A percentile compares a stretch with the other conserved stretches of the same genome.
Conservation (phyloP, 2,113 vertebrate genomes). For the Xiphophorus maculatus region DNA sequence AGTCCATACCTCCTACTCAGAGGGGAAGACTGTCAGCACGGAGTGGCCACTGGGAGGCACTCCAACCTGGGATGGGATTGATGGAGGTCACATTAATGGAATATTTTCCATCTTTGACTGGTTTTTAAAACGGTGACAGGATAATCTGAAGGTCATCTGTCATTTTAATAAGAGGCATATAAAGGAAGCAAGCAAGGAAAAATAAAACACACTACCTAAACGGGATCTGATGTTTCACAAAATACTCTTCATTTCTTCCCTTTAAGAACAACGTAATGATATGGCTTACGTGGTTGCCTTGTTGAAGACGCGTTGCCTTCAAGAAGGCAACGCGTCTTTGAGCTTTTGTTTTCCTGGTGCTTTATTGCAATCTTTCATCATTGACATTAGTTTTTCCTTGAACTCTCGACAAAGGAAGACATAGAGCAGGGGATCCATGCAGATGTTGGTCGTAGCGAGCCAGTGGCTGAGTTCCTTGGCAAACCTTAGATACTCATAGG, state of each 20-base stretch:
- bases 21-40: no score
- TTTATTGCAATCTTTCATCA: slow-evolving; percentile 29
- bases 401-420: slow-evolving; percentile 86
- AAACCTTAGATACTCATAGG: slow-evolving; percentile 44
- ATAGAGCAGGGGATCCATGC: slow-evolving; percentile 89
- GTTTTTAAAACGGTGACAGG: no score
- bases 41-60: no score
- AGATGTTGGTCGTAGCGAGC: slow-evolving; percentile 83
- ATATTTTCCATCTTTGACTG: no score
- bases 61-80: no score
- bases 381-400: slow-evolving; percentile 67
- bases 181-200: background rate
- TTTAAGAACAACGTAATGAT: background rate
- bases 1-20: no score
- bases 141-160: no score
- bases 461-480: slow-evolving; percentile 83
- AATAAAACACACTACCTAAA: background rate
- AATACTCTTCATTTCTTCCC: background rate
- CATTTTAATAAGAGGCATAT: background rate
- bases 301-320: background rate
- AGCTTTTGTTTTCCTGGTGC: background rate
- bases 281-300: no score
- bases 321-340: background rate
- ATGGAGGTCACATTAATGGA: no score
- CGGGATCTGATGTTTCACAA: background rate